Evolutionary conservation across 2,888 invertebrate species (phyloP), one percentile per base, ranked within the genome.

Genomic region (Pocota personata): DNA sequence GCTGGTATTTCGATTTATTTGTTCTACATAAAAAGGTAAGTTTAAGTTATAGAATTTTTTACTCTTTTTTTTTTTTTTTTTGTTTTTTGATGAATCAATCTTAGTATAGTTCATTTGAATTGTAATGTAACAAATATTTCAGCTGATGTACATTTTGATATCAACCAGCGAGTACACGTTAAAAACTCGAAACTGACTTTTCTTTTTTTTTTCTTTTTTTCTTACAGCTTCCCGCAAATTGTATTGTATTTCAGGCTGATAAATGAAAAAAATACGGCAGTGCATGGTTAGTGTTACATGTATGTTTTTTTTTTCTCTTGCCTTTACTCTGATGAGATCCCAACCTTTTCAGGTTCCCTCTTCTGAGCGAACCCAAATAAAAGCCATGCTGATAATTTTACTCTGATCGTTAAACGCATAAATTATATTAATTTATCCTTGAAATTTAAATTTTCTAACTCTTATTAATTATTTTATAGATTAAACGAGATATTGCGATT

Each of bases 321-420:
- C 21, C 12, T 30, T 8, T 19, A 12, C 3, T 48, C 6, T 75
- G 79, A 69, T 78, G 67, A 67, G 10, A 21, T 12, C 2, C 10
- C 3, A 48, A 48, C 69, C 79, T 82, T 27, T 48, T 82, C 84
- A 88, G 88, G 88, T 80, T 88, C 88, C 88, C 88, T 88, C 88
- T 87, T 60, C 88, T 88, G 88, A 88, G 83, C 58, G 75, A 88
- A 88, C 88, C 88, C 88, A 80, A 73, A 50, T 50, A 80, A 82
- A 62, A 84, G 55, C 75, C 87, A 71, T 88, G 88, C 83, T 82
- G 87, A 66, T 40, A 66, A 72, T 19, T 50, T 75, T 57, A 37
- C 12, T 71, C 75, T 75, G 82, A 82, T 19, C 16, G 19, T 46
- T 19, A 19, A 8, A 2, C 37, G n/a, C 8, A 7, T 1, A 46